Percentiles rank a stretch among this genome's conserved stretches.
phyloP scores from a whole-genome alignment of 1,140 invertebrate genomes.

The Bombus vancouverensis region DNA sequence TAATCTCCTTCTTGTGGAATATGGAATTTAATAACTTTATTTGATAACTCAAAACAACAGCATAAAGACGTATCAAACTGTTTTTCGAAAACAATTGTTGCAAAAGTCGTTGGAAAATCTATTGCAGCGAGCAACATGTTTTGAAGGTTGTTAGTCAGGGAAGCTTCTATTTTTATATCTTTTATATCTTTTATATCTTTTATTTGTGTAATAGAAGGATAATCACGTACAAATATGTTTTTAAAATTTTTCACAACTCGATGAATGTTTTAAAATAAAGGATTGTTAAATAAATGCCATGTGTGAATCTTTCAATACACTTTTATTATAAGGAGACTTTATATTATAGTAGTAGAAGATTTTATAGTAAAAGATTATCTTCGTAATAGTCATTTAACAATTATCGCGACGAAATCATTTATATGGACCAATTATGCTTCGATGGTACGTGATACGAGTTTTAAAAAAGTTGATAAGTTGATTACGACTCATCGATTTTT shows the following conservation, averaged over 20 bases:
- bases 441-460: neutral
- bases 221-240: neutral
- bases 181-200: neutral
- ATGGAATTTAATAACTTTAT: slow-evolving; percentile 63
- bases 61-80: slow-evolving; percentile 52
- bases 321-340: no score
- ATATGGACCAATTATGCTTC: neutral
- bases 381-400: neutral
- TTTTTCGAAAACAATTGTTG: neutral
- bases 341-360: no score
- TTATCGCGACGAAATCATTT: neutral
- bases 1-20: slow-evolving; percentile 69
- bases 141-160: neutral
- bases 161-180: neutral
- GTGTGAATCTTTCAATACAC: neutral
- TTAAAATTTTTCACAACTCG: neutral
- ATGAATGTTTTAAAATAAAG: neutral
- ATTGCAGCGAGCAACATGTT: neutral
- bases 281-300: neutral
- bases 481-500: neutral
- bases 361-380: neutral
- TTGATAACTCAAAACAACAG: slow-evolving; percentile 64
- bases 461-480: no score
- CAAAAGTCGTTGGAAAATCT: slow-evolving; percentile 5
- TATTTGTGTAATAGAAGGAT: neutral